Evolutionary conservation across 2,113 vertebrate species (phyloP).

Genomic region (Odocoileus virginianus): DNA sequence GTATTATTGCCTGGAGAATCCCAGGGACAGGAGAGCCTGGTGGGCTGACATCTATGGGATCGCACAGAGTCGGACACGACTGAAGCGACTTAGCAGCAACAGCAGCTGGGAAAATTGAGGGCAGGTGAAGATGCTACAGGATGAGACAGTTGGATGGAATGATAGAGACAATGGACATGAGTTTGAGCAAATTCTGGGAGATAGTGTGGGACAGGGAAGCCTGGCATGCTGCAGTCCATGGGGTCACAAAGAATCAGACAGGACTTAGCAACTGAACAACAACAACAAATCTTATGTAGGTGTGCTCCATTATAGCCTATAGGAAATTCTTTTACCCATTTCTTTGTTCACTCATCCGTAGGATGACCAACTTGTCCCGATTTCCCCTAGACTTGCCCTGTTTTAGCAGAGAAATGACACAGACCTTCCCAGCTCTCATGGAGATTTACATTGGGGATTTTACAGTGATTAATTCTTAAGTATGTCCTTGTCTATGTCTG

Average conservation of each 20-base stretch:
- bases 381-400: background rate
- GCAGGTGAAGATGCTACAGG: background rate
- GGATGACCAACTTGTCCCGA: background rate
- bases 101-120: background rate
- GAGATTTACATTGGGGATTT: background rate
- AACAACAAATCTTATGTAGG: background rate
- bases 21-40: too few species aligned
- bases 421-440: background rate
- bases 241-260: background rate
- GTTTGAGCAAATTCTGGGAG: background rate
- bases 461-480: background rate
- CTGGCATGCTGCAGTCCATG: background rate
- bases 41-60: too few species aligned
- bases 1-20: too few species aligned
- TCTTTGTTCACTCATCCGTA: background rate
- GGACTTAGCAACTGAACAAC: background rate
- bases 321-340: background rate
- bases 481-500: background rate
- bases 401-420: background rate
- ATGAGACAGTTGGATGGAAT: background rate
- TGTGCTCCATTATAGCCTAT: background rate
- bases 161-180: background rate
- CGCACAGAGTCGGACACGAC: too few species aligned
- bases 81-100: too few species aligned
- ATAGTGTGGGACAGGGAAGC: background rate